A percentile compares a stretch with the other conserved stretches of the same genome.
phyloP scores from a whole-genome alignment of 92 coral and sea anemone genomes.

The Palythoa heliodiscus region DNA sequence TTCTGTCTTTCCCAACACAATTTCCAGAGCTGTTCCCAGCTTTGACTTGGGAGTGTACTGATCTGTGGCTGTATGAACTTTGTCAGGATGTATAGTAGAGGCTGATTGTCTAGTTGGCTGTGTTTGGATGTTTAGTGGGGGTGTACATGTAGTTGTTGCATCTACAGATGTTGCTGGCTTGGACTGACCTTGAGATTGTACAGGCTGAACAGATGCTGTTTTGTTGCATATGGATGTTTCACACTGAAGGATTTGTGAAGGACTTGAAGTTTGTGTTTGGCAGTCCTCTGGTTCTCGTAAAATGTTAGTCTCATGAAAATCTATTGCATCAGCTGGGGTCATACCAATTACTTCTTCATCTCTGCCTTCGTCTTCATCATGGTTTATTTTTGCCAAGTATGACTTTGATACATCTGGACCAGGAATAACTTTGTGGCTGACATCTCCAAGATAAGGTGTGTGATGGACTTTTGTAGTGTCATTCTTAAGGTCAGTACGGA shows the following conservation, averaged over 20 bases:
- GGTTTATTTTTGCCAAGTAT: no score
- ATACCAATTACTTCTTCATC: not conserved
- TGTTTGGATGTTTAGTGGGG: no score
- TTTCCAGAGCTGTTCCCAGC: constrained; percentile 1
- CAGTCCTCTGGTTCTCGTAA: constrained; percentile 14
- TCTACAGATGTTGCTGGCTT: constrained; percentile 7
- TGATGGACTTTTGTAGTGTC: constrained; percentile 3
- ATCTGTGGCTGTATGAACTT: not conserved
- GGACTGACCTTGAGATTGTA: not conserved
- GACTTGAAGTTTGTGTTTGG: constrained; percentile 11
- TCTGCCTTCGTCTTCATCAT: no score
- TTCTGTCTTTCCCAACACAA: constrained; percentile 12
- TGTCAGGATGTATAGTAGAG: constrained; percentile 5
- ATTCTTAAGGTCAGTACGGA: constrained; percentile 17
- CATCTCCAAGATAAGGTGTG: constrained; percentile 7
- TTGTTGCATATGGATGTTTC: not conserved
- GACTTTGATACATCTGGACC: no score
- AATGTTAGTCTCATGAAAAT: not conserved
- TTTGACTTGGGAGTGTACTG: constrained; percentile 11
- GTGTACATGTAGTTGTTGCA: no score
- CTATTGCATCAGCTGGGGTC: constrained; percentile 3
- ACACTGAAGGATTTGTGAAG: constrained; percentile 6
- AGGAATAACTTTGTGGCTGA: no score
- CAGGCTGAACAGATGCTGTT: not conserved
- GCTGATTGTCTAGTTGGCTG: constrained; percentile 10